Percentiles rank a stretch among this genome's conserved stretches.
phyloP scores from a whole-genome alignment of 2,797 vertebrate species.

The Gallinago solitaria region DNA sequence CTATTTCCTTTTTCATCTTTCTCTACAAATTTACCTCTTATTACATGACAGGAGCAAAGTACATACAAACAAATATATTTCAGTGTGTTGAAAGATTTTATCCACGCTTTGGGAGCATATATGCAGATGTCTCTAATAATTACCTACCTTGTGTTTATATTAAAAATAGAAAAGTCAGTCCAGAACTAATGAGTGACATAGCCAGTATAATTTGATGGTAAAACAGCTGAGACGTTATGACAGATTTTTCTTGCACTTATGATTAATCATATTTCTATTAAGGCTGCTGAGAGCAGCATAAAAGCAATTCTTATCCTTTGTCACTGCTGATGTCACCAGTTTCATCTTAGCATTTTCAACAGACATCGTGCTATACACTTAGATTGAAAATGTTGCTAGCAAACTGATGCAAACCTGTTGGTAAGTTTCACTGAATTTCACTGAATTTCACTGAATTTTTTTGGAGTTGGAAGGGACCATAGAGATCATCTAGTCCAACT shows the following conservation, averaged over 20 bases:
- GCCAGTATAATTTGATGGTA: neutral
- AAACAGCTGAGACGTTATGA: neutral
- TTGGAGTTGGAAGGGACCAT: no score
- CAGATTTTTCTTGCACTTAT: neutral
- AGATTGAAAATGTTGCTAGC: neutral
- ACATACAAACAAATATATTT: neutral
- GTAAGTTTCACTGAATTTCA: no score
- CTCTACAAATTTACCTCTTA: neutral
- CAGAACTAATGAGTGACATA: neutral
- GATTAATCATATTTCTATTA: slow-evolving; percentile 40
- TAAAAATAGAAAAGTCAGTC: slow-evolving; percentile 31
- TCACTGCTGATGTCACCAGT: slow-evolving; percentile 47
- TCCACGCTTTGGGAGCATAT: neutral
- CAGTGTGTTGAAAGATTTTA: slow-evolving; percentile 28
- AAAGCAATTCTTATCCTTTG: slow-evolving; percentile 38
- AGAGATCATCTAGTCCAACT: no score
- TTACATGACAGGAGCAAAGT: neutral
- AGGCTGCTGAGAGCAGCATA: slow-evolving; percentile 5
- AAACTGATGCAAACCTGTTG: slow-evolving; percentile 5
- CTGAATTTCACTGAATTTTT: no score
- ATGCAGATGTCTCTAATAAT: slow-evolving; percentile 12
- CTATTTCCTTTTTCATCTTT: neutral
- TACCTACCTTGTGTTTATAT: slow-evolving; percentile 14
- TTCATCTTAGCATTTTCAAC: slow-evolving; percentile 44
- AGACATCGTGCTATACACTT: neutral